Percentiles rank a stretch among this genome's conserved stretches.
Conservation (phyloP, 2,113 vertebrate genomes). For the Siniperca knerii region DNA sequence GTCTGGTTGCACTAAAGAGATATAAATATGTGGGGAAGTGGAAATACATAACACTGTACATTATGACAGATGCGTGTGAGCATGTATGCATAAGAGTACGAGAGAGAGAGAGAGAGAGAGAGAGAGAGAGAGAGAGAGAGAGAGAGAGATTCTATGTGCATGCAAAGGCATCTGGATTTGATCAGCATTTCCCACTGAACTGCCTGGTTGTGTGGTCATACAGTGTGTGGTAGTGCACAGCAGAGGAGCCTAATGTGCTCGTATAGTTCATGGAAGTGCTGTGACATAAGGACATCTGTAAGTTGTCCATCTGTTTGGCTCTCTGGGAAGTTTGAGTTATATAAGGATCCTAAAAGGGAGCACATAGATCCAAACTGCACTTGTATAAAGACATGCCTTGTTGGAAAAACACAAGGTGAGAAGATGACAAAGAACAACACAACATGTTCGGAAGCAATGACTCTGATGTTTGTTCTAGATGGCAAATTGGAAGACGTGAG, state of each 20-base stretch:
- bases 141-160: conserved; percentile 21
- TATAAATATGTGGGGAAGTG: conserved; percentile 58
- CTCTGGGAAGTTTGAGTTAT: conserved; percentile 13
- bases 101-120: conserved; percentile 1
- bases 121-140: conserved; percentile 5
- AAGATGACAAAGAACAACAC: conserved; percentile 41
- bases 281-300: conserved; percentile 47
- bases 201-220: conserved; percentile 71
- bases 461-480: conserved; percentile 25
- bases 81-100: conserved; percentile 23
- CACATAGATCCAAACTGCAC: background rate
- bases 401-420: conserved; percentile 42
- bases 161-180: conserved; percentile 79
- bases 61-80: conserved; percentile 61
- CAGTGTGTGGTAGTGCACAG: conserved; percentile 54
- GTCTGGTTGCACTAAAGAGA: conserved; percentile 17
- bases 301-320: conserved; percentile 12
- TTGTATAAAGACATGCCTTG: background rate
- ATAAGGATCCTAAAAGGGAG: background rate
- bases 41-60: conserved; percentile 58
- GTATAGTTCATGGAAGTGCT: conserved; percentile 27
- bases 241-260: conserved; percentile 47
- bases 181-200: conserved; percentile 71
- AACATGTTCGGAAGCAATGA: conserved; percentile 33
- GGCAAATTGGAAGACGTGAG: conserved; percentile 41